A percentile compares a stretch with the other conserved stretches of the same genome.
Evolutionary conservation across 2,888 invertebrate species (phyloP).

Genomic region (Eupithecia inturbata): DNA sequence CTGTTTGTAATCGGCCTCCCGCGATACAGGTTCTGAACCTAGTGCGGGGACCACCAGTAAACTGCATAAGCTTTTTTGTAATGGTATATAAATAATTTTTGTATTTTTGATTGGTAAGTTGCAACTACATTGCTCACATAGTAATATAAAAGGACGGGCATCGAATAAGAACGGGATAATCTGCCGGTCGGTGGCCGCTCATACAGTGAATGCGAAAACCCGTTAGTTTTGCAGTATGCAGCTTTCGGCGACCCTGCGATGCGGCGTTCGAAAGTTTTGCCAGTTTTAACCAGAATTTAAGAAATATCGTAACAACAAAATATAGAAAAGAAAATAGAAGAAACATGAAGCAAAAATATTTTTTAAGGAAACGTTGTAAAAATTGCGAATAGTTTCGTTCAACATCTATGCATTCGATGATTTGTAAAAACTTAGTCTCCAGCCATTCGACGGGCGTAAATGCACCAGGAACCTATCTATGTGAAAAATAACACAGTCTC

Average conservation of each 20-base stretch:
- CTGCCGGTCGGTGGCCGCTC: conserved; percentile 18
- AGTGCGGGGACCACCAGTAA: too few species aligned
- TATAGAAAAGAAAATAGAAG: neutral
- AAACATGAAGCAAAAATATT: neutral
- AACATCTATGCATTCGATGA: neutral
- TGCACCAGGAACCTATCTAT: neutral
- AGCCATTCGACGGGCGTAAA: neutral
- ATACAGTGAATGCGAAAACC: conserved; percentile 33
- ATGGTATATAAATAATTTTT: too few species aligned
- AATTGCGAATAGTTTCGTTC: neutral
- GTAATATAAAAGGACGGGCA: conserved; percentile 27
- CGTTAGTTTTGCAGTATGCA: conserved; percentile 36
- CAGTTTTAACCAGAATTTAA: conserved; percentile 8
- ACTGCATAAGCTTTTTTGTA: too few species aligned
- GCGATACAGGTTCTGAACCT: too few species aligned
- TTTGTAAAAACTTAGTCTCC: neutral
- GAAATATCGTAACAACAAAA: neutral
- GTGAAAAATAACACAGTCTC: neutral
- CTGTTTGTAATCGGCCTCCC: too few species aligned
- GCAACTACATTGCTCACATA: conserved; percentile 10
- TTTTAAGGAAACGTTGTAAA: neutral
- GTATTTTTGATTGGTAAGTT: too few species aligned
- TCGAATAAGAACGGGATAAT: conserved; percentile 28
- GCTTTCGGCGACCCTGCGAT: conserved; percentile 37
- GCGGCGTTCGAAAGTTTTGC: conserved; percentile 21